A percentile compares a stretch with the other conserved stretches of the same genome.
Evolutionary conservation across 2,888 invertebrate genomes (phyloP).

Genomic region (Clepsis dumicolana): DNA sequence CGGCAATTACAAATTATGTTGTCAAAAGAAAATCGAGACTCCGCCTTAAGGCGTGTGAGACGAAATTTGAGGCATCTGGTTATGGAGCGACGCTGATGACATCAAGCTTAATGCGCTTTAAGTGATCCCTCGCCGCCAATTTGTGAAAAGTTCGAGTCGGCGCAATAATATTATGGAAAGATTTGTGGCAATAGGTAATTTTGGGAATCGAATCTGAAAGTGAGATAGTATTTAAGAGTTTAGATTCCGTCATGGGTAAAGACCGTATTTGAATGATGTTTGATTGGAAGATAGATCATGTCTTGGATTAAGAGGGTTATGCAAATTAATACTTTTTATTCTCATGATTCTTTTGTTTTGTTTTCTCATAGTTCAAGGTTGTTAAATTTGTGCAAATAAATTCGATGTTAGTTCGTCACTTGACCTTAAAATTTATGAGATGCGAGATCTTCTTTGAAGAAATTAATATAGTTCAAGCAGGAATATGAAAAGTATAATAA

Average conservation of each 20-base stretch:
- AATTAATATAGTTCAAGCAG: no score
- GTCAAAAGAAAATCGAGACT: slow-evolving; percentile 35
- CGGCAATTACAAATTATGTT: slow-evolving; percentile 52
- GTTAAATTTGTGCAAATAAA: no score
- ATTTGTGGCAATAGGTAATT: neutral
- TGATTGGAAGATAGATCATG: no score
- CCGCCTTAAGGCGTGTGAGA: slow-evolving; percentile 31
- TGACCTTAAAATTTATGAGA: neutral
- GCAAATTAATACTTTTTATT: no score
- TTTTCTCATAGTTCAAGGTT: no score
- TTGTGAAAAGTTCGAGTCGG: neutral
- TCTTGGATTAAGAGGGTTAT: no score
- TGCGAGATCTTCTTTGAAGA: neutral
- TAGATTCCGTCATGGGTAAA: no score
- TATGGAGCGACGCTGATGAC: slow-evolving; percentile 33
- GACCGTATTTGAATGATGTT: no score
- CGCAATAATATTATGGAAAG: slow-evolving; percentile 5
- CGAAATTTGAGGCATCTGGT: slow-evolving; percentile 41
- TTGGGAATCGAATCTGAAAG: neutral
- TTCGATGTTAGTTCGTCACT: neutral
- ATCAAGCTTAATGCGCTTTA: slow-evolving; percentile 33
- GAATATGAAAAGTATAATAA: no score
- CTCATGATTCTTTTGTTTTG: no score
- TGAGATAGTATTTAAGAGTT: no score
- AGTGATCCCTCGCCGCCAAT: slow-evolving; percentile 28